Base-by-base conservation (phyloP, 1,140 invertebrate genomes). In the Achatina immaculata region DNA sequence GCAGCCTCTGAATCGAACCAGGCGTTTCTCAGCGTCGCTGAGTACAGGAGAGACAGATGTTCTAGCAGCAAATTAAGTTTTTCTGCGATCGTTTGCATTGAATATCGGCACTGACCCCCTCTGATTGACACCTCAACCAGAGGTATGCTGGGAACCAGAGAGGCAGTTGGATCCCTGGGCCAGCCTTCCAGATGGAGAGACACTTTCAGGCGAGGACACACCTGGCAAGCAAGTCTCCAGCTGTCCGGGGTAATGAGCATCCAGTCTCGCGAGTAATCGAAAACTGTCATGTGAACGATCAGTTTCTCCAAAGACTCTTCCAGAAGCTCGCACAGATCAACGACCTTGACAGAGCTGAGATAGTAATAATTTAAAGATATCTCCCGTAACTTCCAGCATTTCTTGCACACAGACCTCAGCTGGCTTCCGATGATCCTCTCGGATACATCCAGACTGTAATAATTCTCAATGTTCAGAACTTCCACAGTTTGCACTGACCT, bases 361-460 rank as follows among this genome's bases (percentile, higher is more conserved):
- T 77, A 77, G 4, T 28, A 77, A 36, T 77, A 65, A 24, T 77
- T 77, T 34, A 77, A 42, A 9, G 9, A 24, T 9, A 77, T 77
- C 42, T 65, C 55, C 40, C n/a, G 48, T n/a, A 77, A 55, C 19
- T 24, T 36, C 11, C 51, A 77, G 51, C 48, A 77, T 43, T 58
- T 62, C 31, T 28, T 19, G 58, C 34, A 62, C 11, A 77, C 31
- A 16, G 48, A 40, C n/a, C 74, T 21, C 2, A 77, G 34, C 55
- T 58, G 51, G 4, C 4, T 11, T 65, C 48, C 74, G 1, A 77
- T 38, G 3, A 36, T 45, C 3, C 21, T 58, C 1, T 28, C 36
- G 24, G 55, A 62, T 1, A 40, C 74, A 3, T 58, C 55, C 6
- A 24, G 31, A 34, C 55, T 62, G 36, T 62, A 77, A 38, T 55